phyloP scores from a whole-genome alignment of 23 tunicate genomes.

The Aplidium turbinatum region DNA sequence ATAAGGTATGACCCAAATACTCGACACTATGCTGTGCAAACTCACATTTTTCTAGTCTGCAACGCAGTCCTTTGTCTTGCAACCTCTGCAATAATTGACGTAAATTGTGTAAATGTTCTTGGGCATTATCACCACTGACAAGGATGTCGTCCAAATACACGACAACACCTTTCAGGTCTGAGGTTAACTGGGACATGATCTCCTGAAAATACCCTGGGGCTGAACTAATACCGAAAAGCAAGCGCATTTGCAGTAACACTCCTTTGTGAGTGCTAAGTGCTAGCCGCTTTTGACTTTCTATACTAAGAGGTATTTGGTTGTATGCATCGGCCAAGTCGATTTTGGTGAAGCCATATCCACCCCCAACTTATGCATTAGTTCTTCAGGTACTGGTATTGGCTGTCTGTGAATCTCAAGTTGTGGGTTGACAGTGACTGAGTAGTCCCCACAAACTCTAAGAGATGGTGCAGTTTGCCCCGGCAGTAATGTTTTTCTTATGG shows the following conservation, averaged over 20 bases:
- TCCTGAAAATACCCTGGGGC: conserved; percentile 37
- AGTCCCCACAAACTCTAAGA: conserved; percentile 33
- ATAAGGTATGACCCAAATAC: conserved; percentile 34
- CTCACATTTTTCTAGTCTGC: conserved; percentile 31
- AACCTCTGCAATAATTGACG: conserved; percentile 19
- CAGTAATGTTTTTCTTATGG: conserved; percentile 11
- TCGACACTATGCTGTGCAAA: conserved; percentile 36
- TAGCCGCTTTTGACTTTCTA: conserved; percentile 43
- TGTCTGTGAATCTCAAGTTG: conserved; percentile 38
- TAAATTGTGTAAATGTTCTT: conserved; percentile 29
- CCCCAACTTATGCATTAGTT: conserved; percentile 34
- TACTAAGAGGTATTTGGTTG: conserved; percentile 28
- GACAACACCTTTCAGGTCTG: conserved; percentile 25
- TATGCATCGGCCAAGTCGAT: conserved; percentile 52
- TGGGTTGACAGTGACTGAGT: conserved; percentile 34
- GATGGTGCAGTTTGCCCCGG: conserved; percentile 3
- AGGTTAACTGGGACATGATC: conserved; percentile 27
- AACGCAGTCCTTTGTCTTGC: conserved; percentile 35
- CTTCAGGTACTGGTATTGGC: conserved; percentile 33
- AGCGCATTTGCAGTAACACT: conserved; percentile 11
- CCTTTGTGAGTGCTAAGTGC: conserved; percentile 41
- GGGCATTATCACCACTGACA: conserved; percentile 27
- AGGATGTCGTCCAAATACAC: conserved; percentile 44
- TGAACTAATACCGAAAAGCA: conserved; percentile 41
- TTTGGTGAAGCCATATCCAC: conserved; percentile 39